Evolutionary conservation across 1,140 invertebrate genomes (phyloP).

Genomic region (Zaprionus davidi): DNA sequence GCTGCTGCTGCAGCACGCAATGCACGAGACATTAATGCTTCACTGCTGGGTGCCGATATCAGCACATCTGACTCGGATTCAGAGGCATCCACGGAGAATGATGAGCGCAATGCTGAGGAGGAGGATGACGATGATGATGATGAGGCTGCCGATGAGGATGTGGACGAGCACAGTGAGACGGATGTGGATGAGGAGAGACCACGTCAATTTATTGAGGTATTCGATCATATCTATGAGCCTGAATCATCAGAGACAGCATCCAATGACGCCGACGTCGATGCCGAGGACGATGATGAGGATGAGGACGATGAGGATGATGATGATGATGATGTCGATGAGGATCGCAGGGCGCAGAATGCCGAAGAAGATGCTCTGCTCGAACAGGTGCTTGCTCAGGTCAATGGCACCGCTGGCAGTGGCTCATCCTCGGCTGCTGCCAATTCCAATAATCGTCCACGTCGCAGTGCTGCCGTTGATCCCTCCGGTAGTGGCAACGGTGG

Average conservation of each 20-base stretch:
- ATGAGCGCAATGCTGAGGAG: constrained; percentile 83
- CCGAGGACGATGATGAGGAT: constrained; percentile 74
- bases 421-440: constrained; percentile 15
- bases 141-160: constrained; percentile 88
- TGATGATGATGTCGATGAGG: constrained; percentile 64
- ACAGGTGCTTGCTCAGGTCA: constrained; percentile 46
- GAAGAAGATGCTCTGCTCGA: constrained; percentile 60
- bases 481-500: constrained; percentile 15
- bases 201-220: constrained; percentile 80
- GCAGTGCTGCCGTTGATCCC: constrained; percentile 64
- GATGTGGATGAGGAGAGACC: constrained; percentile 84
- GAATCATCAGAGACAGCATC: constrained; percentile 85
- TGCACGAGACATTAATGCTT: constrained; percentile 52
- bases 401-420: constrained; percentile 14
- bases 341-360: constrained; percentile 28
- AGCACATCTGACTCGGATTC: constrained; percentile 78
- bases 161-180: constrained; percentile 88
- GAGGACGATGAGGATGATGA: constrained; percentile 66
- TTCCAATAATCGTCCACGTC: constrained; percentile 63
- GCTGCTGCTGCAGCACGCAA: constrained; percentile 1
- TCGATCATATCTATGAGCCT: constrained; percentile 85
- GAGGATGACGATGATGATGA: constrained; percentile 75
- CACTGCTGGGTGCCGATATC: constrained; percentile 60
- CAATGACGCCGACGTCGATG: constrained; percentile 75
- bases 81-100: constrained; percentile 84